A percentile compares a stretch with the other conserved stretches of the same genome.
These are phyloP conservation scores for Gnatocerus cornutus DNA, from an alignment of 2,888 invertebrate species.

Conservation along the genomic window DNA sequence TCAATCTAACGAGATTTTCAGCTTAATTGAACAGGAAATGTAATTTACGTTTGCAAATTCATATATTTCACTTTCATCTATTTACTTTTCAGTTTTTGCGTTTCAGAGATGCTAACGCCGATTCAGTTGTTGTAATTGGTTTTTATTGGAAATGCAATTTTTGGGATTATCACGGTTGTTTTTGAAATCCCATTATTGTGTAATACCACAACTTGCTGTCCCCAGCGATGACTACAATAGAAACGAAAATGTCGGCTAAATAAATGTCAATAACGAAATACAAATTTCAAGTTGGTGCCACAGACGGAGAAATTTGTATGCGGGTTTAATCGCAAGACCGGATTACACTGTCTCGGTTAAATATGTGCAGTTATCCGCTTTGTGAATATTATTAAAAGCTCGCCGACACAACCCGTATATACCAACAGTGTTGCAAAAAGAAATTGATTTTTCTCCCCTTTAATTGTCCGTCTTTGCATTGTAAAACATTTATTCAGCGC, in stretches of 20 bases:
- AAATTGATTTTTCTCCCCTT: not conserved
- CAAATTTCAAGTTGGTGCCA: not conserved
- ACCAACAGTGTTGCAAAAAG: not conserved
- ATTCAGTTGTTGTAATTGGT: constrained; percentile 34
- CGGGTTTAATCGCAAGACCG: constrained; percentile 27
- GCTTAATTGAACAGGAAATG: constrained; percentile 52
- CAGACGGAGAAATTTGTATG: constrained; percentile 13
- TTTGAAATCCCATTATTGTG: constrained; percentile 32
- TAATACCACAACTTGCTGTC: constrained; percentile 32
- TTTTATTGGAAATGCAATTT: constrained; percentile 42
- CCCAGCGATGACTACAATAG: constrained; percentile 16
- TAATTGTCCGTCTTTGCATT: constrained; percentile 12
- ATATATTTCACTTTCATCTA: constrained; percentile 30
- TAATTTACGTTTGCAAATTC: constrained; percentile 40
- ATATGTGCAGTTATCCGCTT: constrained; percentile 17
- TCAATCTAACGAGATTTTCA: constrained; percentile 55
- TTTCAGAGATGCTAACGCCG: constrained; percentile 8
- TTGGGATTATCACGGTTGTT: constrained; percentile 38
- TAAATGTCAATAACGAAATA: constrained; percentile 5
- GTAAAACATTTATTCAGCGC: constrained; percentile 20
- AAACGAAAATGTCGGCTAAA: constrained; percentile 2
- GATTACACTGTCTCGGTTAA: constrained; percentile 10
- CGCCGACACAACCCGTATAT: constrained; percentile 16
- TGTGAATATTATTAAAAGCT: constrained; percentile 37
- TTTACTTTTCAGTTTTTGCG: constrained; percentile 17